These are phyloP conservation scores for Hydriomena furcata DNA, from an alignment of 2,888 invertebrate genomes.

Conservation along the genomic window DNA sequence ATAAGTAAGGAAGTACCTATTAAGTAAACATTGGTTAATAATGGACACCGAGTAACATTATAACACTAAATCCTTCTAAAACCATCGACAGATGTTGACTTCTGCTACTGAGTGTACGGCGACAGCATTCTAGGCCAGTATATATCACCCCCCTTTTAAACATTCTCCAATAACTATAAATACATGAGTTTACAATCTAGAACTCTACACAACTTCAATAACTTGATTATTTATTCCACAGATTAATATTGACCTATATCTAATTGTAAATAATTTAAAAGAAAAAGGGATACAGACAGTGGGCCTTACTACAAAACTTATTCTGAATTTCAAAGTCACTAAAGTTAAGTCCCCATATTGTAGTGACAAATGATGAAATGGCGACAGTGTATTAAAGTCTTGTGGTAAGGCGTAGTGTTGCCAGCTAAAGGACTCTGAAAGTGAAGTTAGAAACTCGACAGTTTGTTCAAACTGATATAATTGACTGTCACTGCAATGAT, in stretches of 20 bases:
- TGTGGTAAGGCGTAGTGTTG: slow-evolving; percentile 11
- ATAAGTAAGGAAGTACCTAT: slow-evolving; percentile 32
- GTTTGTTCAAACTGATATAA: slow-evolving; percentile 53
- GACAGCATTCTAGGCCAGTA: slow-evolving; percentile 64
- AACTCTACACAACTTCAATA: slow-evolving; percentile 71
- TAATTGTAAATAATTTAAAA: slow-evolving; percentile 68
- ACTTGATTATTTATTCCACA: slow-evolving; percentile 65
- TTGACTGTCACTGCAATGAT: slow-evolving; percentile 76
- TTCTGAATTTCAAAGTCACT: slow-evolving; percentile 34
- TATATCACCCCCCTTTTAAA: slow-evolving; percentile 52
- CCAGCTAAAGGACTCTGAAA: slow-evolving; percentile 8
- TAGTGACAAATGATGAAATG: background rate
- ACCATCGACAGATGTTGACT: slow-evolving; percentile 22
- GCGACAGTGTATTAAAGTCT: background rate
- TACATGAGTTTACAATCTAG: slow-evolving; percentile 58
- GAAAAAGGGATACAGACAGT: slow-evolving; percentile 42
- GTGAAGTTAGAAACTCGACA: slow-evolving; percentile 41
- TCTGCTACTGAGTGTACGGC: slow-evolving; percentile 35
- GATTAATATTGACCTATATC: slow-evolving; percentile 62
- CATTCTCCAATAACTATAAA: slow-evolving; percentile 48
- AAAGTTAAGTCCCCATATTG: background rate
- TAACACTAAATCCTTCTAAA: slow-evolving; percentile 26
- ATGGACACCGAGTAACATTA: slow-evolving; percentile 47
- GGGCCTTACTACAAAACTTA: slow-evolving; percentile 38
- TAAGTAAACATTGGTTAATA: slow-evolving; percentile 30